Evolutionary conservation across 2,888 invertebrate species (phyloP).

Genomic region (Anarsia innoxiella): DNA sequence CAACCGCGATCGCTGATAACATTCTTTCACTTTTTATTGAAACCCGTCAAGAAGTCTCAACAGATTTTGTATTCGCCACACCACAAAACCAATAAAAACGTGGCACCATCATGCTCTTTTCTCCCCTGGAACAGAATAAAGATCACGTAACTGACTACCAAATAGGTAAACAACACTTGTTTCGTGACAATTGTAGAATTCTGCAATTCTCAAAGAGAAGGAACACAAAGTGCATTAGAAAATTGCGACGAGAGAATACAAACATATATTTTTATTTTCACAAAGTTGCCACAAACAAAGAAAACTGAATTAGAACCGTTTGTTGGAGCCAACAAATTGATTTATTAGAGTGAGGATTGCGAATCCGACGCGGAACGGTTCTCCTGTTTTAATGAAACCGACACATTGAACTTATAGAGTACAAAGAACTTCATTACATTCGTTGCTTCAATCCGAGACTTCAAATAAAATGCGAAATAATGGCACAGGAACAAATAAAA

Average conservation of each 20-base stretch:
- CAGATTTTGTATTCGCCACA: no score
- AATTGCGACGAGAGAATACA: background rate
- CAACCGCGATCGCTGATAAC: constrained; percentile 11
- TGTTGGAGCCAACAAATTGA: constrained; percentile 8
- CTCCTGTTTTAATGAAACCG: constrained; percentile 22
- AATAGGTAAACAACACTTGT: no score
- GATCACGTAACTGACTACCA: background rate
- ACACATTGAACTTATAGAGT: constrained; percentile 19
- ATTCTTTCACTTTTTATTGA: constrained; percentile 1
- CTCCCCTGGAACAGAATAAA: background rate
- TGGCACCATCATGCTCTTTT: no score
- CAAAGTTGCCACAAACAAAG: constrained; percentile 5
- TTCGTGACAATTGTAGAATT: no score
- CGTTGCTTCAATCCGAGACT: constrained; percentile 34
- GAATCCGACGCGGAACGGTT: constrained; percentile 12
- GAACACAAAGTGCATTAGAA: background rate
- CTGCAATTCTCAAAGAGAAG: no score
- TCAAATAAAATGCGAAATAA: constrained; percentile 51
- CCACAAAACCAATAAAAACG: no score
- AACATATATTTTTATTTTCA: background rate
- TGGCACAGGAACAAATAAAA: constrained; percentile 53
- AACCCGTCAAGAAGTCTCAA: no score
- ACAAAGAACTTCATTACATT: constrained; percentile 51
- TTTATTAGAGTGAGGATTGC: constrained; percentile 1
- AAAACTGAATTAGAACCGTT: constrained; percentile 5